Base-by-base conservation (phyloP, 2,888 invertebrate species). In the Leptogaster cylindrica region DNA sequence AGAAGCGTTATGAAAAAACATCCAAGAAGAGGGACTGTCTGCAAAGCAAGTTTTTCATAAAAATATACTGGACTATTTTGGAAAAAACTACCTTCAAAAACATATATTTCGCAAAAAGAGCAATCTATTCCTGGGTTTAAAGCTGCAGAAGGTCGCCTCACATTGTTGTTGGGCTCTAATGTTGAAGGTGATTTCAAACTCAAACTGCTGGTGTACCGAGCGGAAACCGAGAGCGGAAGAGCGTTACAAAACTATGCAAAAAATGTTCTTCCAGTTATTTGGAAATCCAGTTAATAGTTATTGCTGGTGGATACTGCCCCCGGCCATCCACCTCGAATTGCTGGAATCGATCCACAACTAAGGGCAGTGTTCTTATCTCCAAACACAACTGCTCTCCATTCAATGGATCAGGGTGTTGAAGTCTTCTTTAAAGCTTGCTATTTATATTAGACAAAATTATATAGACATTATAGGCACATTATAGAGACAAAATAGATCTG, bases 101-200 rank as follows among this genome's bases (percentile, higher is more conserved):
- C 55, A 16, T 55, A 27, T 23, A 36, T 20, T 36, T 36, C 36
- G 3, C 16, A 58, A n/a, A 39, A 58, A 39, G 58, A 58, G 20
- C 10, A 18, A 23, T 36, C 39, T 58, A 36, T 36, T 7, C 39
- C 39, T 23, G 39, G 58, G n/a, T 58, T 36, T 7, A 58, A 58
- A 18, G 58, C n/a, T n/a, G 23, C 18, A 8, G 39, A 58, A 36
- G 58, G 23, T 6, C n/a, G 58, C 12, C 5, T 58, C 10, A 58
- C 36, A 8, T 36, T 58, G 7, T 36, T 18, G 23, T 36, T 58
- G 36, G 39, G 58, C 18, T 28, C 31, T 14, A 55, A 48, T 48
- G 23, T 12, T 23, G 20, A 48, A 48, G 48, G 7, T 10, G 48
- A 48, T 23, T 48, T 48, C 10, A 48, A 48, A 48, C 8, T 48